Evolutionary conservation across 2,797 vertebrate genomes (phyloP).

Genomic region (Erethizon dorsatum): DNA sequence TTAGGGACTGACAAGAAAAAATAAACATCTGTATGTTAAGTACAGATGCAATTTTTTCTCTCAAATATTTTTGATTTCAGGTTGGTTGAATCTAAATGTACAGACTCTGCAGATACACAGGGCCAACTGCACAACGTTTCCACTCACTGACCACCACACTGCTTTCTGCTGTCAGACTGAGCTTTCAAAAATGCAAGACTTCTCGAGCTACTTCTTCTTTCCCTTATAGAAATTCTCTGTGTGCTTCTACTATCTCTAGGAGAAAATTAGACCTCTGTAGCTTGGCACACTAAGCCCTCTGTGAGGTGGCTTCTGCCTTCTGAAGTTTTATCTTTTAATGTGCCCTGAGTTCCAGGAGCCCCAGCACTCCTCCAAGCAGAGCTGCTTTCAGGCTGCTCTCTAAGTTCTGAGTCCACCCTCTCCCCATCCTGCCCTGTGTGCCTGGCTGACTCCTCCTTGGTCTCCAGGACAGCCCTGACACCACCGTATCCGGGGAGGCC

Average conservation of each 20-base stretch:
- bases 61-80: not conserved
- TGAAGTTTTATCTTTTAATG: not conserved
- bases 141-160: not conserved
- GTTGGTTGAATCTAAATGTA: not conserved
- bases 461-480: not conserved
- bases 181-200: not conserved
- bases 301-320: not conserved
- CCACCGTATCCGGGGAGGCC: not conserved
- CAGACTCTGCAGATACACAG: not conserved
- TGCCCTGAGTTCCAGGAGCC: not conserved
- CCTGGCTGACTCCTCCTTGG: not conserved
- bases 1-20: not conserved
- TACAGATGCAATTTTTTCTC: not conserved
- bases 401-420: not conserved
- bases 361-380: not conserved
- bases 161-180: not conserved
- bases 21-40: not conserved
- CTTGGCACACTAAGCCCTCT: not conserved
- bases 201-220: not conserved
- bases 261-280: conserved; percentile 39
- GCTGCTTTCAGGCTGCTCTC: not conserved
- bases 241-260: not conserved
- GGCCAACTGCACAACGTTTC: not conserved
- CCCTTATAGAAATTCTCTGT: not conserved
- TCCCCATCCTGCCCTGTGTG: not conserved